A percentile compares a stretch with the other conserved stretches of the same genome.
Evolutionary conservation across 2,888 invertebrate genomes (phyloP).

Genomic region (Archips xylosteana): DNA sequence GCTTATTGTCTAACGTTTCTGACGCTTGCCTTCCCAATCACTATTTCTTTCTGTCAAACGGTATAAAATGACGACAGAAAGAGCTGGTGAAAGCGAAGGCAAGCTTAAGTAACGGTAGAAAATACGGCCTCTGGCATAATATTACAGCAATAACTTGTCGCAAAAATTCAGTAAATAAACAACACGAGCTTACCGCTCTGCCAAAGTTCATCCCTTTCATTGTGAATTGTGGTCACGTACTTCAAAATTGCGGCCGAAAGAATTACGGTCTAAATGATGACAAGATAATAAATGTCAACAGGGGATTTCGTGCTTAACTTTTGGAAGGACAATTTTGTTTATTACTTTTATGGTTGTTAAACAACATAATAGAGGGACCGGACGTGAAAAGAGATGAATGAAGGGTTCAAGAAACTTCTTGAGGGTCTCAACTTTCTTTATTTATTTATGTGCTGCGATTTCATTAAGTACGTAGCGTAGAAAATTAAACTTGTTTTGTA

Average conservation of each 20-base stretch:
- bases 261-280: slow-evolving; percentile 30
- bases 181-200: slow-evolving; percentile 1
- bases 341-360: slow-evolving; percentile 11
- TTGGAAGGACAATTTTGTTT: slow-evolving; percentile 22
- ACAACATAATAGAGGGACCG: background rate
- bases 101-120: too few species aligned
- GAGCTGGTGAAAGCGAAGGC: too few species aligned
- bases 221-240: slow-evolving; percentile 30
- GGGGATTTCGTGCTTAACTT: slow-evolving; percentile 20
- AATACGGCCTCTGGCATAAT: background rate
- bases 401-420: slow-evolving; percentile 6
- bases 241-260: slow-evolving; percentile 20
- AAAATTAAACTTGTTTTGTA: background rate
- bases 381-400: slow-evolving; percentile 1
- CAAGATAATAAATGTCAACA: slow-evolving; percentile 39
- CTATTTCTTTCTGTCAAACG: too few species aligned
- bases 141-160: background rate
- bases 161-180: background rate
- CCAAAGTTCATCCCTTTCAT: slow-evolving; percentile 4
- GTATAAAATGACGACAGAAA: too few species aligned
- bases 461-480: background rate
- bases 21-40: too few species aligned
- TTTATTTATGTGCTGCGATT: background rate
- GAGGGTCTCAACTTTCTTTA: background rate
- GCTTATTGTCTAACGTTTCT: too few species aligned